A percentile compares a stretch with the other conserved stretches of the same genome.
Conservation (phyloP, 2,888 invertebrate genomes). For the Microplitis deprimator region DNA sequence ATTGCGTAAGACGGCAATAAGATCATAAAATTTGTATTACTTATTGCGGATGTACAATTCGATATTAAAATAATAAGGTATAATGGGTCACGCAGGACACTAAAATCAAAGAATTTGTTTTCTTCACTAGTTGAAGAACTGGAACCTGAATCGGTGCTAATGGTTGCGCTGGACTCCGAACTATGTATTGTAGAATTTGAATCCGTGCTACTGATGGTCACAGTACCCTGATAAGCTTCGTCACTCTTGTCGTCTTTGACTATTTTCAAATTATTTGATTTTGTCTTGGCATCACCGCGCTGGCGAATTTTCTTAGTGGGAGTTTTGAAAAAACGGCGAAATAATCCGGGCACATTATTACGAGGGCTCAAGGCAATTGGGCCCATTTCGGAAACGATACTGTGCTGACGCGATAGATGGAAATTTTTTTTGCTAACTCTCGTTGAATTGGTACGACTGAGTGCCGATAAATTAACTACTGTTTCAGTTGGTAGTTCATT, state of each 20-base stretch:
- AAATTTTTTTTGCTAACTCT: constrained; percentile 43
- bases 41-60: constrained; percentile 88
- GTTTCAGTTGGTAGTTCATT: background rate
- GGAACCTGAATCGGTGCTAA: background rate
- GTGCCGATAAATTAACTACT: constrained; percentile 28
- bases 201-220: constrained; percentile 39
- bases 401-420: constrained; percentile 53
- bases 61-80: constrained; percentile 87
- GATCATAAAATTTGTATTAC: constrained; percentile 90
- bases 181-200: constrained; percentile 17
- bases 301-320: constrained; percentile 12
- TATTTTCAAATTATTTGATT: constrained; percentile 12
- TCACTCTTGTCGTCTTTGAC: constrained; percentile 7
- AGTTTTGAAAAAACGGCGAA: constrained; percentile 50
- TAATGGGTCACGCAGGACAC: constrained; percentile 82
- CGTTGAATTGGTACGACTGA: constrained; percentile 49
- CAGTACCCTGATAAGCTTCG: constrained; percentile 29
- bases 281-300: background rate
- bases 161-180: background rate
- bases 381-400: constrained; percentile 56
- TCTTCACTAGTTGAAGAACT: background rate
- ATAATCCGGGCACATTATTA: constrained; percentile 50
- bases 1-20: constrained; percentile 84
- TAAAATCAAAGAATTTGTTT: constrained; percentile 81
- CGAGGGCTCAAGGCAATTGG: constrained; percentile 53